Conservation (phyloP, 1,140 invertebrate genomes). For the Drosophila punjabiensis region DNA sequence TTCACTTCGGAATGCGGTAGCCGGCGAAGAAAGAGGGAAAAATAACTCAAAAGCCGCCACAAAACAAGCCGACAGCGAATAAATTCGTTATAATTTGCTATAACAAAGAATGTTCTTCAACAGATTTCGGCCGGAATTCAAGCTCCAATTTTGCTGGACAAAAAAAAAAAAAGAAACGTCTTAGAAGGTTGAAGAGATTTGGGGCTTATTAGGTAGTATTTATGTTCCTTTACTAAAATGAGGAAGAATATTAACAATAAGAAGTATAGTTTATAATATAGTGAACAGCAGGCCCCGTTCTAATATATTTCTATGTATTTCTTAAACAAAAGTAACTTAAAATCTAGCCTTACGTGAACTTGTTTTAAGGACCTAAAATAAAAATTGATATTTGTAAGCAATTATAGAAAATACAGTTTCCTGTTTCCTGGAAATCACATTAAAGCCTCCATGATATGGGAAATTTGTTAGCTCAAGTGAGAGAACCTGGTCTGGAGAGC, state of each 20-base stretch:
- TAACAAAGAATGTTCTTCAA: slow-evolving; percentile 13
- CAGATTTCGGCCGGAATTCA: background rate
- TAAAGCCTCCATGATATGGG: slow-evolving; percentile 19
- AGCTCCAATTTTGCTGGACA: background rate
- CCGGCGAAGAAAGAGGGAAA: slow-evolving; percentile 49
- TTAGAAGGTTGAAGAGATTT: background rate
- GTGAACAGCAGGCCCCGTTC: no score
- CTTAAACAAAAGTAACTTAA: background rate
- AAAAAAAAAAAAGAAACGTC: background rate
- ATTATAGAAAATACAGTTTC: background rate
- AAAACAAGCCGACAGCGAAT: slow-evolving; percentile 40
- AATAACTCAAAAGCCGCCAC: slow-evolving; percentile 49
- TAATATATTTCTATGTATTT: no score
- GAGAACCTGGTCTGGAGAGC: slow-evolving; percentile 21
- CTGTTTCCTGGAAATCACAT: slow-evolving; percentile 29
- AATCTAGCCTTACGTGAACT: background rate
- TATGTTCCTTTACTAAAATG: background rate
- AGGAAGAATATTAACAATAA: background rate
- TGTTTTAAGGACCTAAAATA: background rate
- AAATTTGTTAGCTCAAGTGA: slow-evolving; percentile 15
- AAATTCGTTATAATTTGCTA: slow-evolving; percentile 20
- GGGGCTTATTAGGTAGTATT: background rate
- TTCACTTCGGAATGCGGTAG: slow-evolving; percentile 81
- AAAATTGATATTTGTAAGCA: background rate
- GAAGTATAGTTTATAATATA: background rate